Conservation (phyloP, 2,888 invertebrate genomes). For the Rhingia campestris region DNA sequence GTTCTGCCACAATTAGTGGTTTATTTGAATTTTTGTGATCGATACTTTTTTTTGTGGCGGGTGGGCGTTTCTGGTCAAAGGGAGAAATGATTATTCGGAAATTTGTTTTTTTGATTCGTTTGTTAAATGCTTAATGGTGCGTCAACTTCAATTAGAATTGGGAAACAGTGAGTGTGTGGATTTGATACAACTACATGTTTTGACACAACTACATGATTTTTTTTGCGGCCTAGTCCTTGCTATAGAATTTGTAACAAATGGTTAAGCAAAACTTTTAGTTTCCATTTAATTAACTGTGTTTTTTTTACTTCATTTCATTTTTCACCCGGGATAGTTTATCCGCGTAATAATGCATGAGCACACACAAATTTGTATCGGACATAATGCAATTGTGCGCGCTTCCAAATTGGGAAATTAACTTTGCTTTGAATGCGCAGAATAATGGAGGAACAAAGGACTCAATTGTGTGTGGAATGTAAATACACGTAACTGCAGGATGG, state of each 20-base stretch:
- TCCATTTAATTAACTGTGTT: conserved; percentile 7
- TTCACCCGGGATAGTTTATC: background rate
- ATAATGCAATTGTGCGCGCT: conserved; percentile 21
- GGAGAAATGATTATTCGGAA: conserved; percentile 25
- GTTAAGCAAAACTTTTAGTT: conserved; percentile 6
- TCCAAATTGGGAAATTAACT: conserved; percentile 32
- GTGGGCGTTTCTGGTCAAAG: conserved; percentile 28
- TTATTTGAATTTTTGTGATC: conserved; percentile 55
- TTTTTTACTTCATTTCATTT: no score
- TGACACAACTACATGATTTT: conserved; percentile 3
- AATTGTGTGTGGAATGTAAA: conserved; percentile 20
- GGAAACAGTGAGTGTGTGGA: background rate
- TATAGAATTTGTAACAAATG: conserved; percentile 5
- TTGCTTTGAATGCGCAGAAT: conserved; percentile 7
- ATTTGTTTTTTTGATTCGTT: background rate
- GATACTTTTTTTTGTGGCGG: conserved; percentile 20
- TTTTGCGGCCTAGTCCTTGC: background rate
- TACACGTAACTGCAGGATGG: conserved; percentile 4
- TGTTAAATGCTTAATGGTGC: conserved; percentile 52
- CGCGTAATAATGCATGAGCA: conserved; percentile 26
- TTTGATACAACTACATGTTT: conserved; percentile 20
- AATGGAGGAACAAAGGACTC: conserved; percentile 25
- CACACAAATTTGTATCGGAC: background rate
- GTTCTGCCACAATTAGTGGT: conserved; percentile 60
- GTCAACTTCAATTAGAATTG: conserved; percentile 54